Conservation (phyloP, 1,140 invertebrate species). For the Drosophila triauraria region DNA sequence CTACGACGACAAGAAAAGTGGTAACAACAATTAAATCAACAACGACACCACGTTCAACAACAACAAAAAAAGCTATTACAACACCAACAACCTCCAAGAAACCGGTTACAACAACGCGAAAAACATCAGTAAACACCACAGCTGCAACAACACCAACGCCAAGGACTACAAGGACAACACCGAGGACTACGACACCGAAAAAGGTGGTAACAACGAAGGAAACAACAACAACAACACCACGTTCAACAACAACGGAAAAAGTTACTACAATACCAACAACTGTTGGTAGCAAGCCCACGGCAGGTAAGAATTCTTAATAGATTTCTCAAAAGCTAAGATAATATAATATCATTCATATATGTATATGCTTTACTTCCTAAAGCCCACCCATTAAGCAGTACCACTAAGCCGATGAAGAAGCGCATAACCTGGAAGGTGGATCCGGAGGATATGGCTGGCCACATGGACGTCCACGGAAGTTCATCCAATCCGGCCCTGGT, state of each 20-base stretch:
- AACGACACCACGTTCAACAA: not conserved
- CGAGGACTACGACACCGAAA: no score
- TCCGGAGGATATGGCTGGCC: slow-evolving; percentile 30
- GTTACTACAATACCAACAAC: not conserved
- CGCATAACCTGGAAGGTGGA: slow-evolving; percentile 44
- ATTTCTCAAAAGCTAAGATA: no score
- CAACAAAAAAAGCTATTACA: not conserved
- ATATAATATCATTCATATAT: not conserved
- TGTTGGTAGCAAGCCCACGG: not conserved
- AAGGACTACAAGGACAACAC: no score
- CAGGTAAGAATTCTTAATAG: slow-evolving; percentile 9
- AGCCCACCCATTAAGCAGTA: not conserved
- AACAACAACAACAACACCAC: not conserved
- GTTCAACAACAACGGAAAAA: not conserved
- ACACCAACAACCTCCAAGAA: not conserved
- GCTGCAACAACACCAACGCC: not conserved
- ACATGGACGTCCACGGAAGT: slow-evolving; percentile 3
- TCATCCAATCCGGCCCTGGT: slow-evolving; percentile 23
- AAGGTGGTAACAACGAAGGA: not conserved
- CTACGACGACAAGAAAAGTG: not conserved
- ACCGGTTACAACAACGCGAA: not conserved
- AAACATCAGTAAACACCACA: not conserved
- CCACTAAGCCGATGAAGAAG: not conserved
- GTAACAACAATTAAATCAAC: not conserved
- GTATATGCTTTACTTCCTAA: not conserved